These are phyloP conservation scores for Clunio marinus DNA, from an alignment of 2,888 invertebrate genomes.

Conservation along the genomic window DNA sequence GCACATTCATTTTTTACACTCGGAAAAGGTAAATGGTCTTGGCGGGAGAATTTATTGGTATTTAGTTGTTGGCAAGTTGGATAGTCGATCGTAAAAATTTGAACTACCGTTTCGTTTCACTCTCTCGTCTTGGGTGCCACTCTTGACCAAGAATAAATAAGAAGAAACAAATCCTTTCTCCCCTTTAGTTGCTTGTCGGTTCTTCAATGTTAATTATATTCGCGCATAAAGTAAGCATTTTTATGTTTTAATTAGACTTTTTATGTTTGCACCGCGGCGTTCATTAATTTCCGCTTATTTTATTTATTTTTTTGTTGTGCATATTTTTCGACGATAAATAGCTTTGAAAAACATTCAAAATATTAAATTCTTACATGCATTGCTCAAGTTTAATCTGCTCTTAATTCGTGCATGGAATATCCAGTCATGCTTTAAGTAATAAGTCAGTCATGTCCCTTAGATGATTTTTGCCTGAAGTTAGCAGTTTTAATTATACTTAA, in stretches of 20 bases:
- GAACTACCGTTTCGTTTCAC: conserved; percentile 22
- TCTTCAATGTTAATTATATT: conserved; percentile 23
- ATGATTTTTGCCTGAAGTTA: no score
- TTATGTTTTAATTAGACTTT: conserved; percentile 38
- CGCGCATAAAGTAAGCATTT: conserved; percentile 26
- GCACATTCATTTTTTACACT: background rate
- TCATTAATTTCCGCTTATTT: conserved; percentile 4
- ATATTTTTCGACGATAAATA: conserved; percentile 15
- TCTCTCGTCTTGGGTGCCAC: background rate
- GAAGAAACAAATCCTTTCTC: conserved; percentile 1
- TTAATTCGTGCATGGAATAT: no score
- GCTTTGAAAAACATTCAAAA: background rate
- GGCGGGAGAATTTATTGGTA: background rate
- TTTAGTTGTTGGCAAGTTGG: conserved; percentile 20
- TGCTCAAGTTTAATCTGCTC: no score
- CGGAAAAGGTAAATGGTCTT: background rate
- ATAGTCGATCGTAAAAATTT: conserved; percentile 7
- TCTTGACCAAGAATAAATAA: background rate
- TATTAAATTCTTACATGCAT: no score
- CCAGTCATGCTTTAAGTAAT: no score
- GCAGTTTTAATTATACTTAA: no score
- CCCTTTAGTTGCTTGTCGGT: no score
- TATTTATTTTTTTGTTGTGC: background rate
- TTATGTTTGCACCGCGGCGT: background rate
- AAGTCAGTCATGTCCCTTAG: no score